Evolutionary conservation across 1,140 invertebrate genomes (phyloP).

Genomic region (Mycetomoellerius zeteki): DNA sequence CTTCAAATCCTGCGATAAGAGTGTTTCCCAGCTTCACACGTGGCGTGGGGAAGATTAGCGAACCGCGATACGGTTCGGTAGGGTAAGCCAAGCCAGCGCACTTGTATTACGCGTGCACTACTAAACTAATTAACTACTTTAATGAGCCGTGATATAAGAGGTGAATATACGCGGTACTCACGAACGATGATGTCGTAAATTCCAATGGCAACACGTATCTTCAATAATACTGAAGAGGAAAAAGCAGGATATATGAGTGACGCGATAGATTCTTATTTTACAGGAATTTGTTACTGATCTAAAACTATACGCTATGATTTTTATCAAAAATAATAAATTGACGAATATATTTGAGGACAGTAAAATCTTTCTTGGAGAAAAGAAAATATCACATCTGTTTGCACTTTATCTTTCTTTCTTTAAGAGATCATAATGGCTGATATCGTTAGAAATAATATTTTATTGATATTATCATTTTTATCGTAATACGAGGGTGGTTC

Average conservation of each 20-base stretch:
- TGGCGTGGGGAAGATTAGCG: conserved; percentile 41
- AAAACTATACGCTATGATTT: conserved; percentile 1
- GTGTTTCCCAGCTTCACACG: not conserved
- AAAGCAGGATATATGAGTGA: conserved; percentile 8
- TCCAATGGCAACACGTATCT: conserved; percentile 5
- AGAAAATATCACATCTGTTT: not conserved
- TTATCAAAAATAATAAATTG: conserved; percentile 24
- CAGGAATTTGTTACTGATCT: not conserved
- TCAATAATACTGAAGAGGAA: conserved; percentile 24
- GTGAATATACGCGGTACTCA: conserved; percentile 26
- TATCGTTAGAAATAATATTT: not conserved
- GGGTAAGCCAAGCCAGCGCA: conserved; percentile 42
- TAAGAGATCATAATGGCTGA: not conserved
- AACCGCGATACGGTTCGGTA: conserved; percentile 57
- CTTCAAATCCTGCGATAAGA: conserved; percentile 27
- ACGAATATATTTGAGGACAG: not conserved
- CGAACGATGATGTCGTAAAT: conserved; percentile 53
- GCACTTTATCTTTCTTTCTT: not conserved
- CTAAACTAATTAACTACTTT: conserved; percentile 73
- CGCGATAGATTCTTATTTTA: conserved; percentile 28
- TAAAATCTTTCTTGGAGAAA: not conserved
- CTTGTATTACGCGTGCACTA: conserved; percentile 60
- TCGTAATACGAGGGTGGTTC: no score
- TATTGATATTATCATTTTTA: not conserved
- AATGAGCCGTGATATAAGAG: conserved; percentile 72